Evolutionary conservation across 2,113 vertebrate genomes (phyloP), one percentile per base, ranked within the genome.

Genomic region (Archilochus colubris): DNA sequence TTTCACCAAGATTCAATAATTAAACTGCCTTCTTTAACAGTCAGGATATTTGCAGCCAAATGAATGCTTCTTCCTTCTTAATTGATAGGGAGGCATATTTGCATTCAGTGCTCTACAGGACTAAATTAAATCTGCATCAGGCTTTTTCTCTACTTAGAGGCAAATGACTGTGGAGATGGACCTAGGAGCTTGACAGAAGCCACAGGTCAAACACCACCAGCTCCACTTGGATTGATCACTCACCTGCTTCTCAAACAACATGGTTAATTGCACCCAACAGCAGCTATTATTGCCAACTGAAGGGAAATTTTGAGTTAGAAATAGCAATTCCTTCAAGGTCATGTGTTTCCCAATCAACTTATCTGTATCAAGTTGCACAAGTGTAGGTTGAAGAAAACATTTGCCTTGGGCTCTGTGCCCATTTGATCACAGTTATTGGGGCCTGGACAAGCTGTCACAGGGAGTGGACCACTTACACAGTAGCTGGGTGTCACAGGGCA

Each of bases 1-100:
- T 93, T 95, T 96, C 88, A 67, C 58, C 74, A 58, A 82, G 54
- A 57, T 74, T 91, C 94, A 67, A 17, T 84, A 94, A 96, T 93
- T 86, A 89, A 93, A 92, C 40, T 67, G 66, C 61, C 20, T 86
- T 73, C 88, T 92, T 91, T 66, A 53, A 67, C 79, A 96, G 77
- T 70, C 90, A 54, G 36, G 23, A 43, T 89, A 89, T 95, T 90
- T 91, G 74, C 85, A 74, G 86, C 54, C 80, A 68, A 48, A 88
- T 85, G 30, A 75, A 76, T 38, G 69, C 61, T 75, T 72, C 53
- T 81, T 86, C 67, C 77, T 74, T 40, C 61, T 86, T 91, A 94
- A 92, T 57, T 87, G 88, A 93, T 73, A 57, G 82, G 51, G 88
- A 87, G 64, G 20, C 27, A 44, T 33, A 88, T 90, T 95, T 86